Evolutionary conservation across 2,888 invertebrate species (phyloP).

Genomic region (Lycocerus yunnanus): DNA sequence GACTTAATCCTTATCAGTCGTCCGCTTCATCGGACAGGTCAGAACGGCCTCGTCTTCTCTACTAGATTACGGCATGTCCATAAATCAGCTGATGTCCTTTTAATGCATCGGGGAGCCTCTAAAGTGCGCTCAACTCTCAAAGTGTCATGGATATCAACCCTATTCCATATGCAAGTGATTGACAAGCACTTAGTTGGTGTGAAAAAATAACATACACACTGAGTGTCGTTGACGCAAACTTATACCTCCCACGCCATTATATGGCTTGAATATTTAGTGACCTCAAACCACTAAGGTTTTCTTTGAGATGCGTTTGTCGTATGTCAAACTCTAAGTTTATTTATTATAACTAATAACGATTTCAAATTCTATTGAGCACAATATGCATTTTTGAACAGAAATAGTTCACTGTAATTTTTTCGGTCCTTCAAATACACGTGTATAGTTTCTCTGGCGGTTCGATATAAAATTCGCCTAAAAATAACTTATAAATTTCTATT

Average conservation of each 20-base stretch:
- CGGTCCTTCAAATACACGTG: too few species aligned
- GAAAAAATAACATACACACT: conserved; percentile 36
- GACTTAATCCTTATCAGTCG: conserved; percentile 53
- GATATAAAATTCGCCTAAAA: background rate
- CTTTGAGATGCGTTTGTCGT: background rate
- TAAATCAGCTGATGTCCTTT: conserved; percentile 45
- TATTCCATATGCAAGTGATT: conserved; percentile 39
- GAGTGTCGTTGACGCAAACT: conserved; percentile 24
- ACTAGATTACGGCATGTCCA: conserved; percentile 50
- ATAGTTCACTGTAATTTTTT: background rate
- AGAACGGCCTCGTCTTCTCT: conserved; percentile 45
- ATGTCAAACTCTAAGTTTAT: background rate
- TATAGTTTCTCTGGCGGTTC: background rate
- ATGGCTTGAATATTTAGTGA: conserved; percentile 36
- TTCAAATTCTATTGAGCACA: background rate
- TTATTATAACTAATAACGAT: background rate
- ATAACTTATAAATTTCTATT: background rate
- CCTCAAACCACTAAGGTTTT: conserved; percentile 19
- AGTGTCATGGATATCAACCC: conserved; percentile 34
- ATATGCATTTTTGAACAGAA: background rate
- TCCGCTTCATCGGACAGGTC: conserved; percentile 54
- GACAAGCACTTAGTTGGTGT: conserved; percentile 43
- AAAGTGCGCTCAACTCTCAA: conserved; percentile 30
- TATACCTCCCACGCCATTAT: conserved; percentile 26
- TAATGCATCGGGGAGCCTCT: conserved; percentile 30